Evolutionary conservation across 2,797 vertebrate species (phyloP).

Genomic region (Falco columbarius): DNA sequence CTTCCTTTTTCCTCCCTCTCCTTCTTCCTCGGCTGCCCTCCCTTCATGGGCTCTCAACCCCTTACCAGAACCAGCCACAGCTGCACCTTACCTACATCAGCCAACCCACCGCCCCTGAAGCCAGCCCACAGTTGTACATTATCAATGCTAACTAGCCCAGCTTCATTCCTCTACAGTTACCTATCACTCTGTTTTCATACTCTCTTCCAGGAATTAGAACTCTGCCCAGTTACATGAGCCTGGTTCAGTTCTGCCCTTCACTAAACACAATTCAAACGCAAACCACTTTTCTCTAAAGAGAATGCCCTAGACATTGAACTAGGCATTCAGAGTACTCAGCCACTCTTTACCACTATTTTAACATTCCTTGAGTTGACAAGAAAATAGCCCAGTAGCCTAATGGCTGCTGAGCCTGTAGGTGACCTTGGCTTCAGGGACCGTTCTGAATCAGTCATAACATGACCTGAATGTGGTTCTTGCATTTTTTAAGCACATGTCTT

Average conservation of each 20-base stretch:
- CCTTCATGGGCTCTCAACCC: no score
- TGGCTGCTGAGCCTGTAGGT: background rate
- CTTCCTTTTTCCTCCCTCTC: no score
- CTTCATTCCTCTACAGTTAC: background rate
- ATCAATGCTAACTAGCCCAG: no score
- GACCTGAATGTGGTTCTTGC: background rate
- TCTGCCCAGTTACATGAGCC: background rate
- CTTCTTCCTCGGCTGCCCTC: no score
- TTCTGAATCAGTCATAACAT: background rate
- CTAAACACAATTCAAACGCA: background rate
- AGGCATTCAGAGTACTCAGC: background rate
- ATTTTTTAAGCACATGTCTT: background rate
- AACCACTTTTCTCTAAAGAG: background rate
- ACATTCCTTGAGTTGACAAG: background rate
- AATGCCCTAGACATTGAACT: background rate
- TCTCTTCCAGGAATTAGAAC: background rate
- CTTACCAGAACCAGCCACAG: no score
- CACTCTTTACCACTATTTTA: background rate
- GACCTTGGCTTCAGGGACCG: background rate
- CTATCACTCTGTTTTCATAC: background rate
- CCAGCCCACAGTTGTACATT: no score
- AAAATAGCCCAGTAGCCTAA: background rate
- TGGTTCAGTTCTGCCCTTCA: background rate
- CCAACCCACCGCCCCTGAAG: no score
- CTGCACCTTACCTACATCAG: no score